Conservation (phyloP, 1,140 invertebrate species). For the Dysdera silvatica region DNA sequence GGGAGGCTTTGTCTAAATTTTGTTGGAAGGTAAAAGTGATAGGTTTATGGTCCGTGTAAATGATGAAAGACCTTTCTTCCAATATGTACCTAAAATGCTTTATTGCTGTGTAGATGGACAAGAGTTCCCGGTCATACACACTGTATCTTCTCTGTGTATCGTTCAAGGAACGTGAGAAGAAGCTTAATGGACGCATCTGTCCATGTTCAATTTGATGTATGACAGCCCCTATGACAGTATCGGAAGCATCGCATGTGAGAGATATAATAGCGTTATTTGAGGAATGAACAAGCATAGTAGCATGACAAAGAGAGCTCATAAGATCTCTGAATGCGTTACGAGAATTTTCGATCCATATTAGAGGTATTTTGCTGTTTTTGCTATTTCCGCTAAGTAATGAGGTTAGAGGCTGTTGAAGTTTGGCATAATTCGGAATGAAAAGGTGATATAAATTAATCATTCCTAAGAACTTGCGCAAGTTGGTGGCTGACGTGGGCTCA, state of each 20-base stretch:
- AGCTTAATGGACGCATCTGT: constrained; percentile 27
- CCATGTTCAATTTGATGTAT: constrained; percentile 19
- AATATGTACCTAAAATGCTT: constrained; percentile 18
- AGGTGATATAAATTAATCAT: constrained; percentile 41
- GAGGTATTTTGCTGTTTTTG: neutral
- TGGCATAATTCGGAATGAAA: constrained; percentile 11
- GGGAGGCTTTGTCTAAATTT: neutral
- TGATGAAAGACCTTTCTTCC: constrained; percentile 1
- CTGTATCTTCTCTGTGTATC: constrained; percentile 20
- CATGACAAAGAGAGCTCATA: constrained; percentile 38
- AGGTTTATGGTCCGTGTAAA: constrained; percentile 1
- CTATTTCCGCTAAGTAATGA: neutral
- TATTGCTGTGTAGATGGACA: constrained; percentile 35
- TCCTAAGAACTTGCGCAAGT: constrained; percentile 40
- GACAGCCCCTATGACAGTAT: constrained; percentile 20
- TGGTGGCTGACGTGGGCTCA: constrained; percentile 35
- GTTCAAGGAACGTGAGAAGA: constrained; percentile 22
- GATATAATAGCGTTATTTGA: neutral
- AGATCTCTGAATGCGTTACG: constrained; percentile 38
- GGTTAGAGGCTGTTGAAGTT: neutral
- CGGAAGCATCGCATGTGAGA: constrained; percentile 24
- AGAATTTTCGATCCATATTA: constrained; percentile 30
- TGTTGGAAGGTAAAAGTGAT: neutral
- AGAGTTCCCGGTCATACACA: constrained; percentile 32
- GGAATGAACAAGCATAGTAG: constrained; percentile 17